Evolutionary conservation across 1,140 invertebrate genomes (phyloP).

Genomic region (Neodiprion lecontei): DNA sequence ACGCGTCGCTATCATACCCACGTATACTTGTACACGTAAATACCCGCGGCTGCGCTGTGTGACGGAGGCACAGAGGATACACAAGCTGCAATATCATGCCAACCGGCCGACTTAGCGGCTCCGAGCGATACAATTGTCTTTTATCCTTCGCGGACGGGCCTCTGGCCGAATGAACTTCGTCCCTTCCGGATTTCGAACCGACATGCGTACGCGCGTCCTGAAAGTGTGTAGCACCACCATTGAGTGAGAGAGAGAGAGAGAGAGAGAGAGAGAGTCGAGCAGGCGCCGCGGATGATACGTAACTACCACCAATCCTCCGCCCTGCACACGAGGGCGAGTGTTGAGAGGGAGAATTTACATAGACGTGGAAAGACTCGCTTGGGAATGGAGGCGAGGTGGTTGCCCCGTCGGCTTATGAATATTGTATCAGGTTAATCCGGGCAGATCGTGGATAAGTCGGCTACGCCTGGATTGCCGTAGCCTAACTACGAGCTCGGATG

Average conservation of each 20-base stretch:
- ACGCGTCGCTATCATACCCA: no score
- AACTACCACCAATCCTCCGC: neutral
- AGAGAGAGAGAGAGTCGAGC: no score
- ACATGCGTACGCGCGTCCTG: no score
- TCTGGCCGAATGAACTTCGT: neutral
- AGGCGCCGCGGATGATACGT: no score
- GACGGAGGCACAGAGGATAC: no score
- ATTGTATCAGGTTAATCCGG: conserved; percentile 57
- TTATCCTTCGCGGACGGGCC: neutral
- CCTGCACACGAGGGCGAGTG: neutral
- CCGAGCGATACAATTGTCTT: neutral
- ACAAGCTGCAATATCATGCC: neutral
- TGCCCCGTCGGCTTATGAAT: conserved; percentile 49
- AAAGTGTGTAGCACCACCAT: no score
- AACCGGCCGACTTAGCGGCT: neutral
- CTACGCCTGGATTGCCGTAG: conserved; percentile 28
- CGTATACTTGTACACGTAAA: no score
- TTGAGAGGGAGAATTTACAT: conserved; percentile 38
- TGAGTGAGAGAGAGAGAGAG: no score
- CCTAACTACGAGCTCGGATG: conserved; percentile 2
- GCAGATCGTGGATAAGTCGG: conserved; percentile 55
- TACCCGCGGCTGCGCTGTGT: no score
- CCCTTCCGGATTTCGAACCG: neutral
- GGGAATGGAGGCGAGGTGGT: conserved; percentile 24
- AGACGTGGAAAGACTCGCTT: conserved; percentile 24